These are phyloP conservation scores for Sardina pilchardus DNA, from an alignment of 2,113 vertebrate species.

Conservation along the genomic window DNA sequence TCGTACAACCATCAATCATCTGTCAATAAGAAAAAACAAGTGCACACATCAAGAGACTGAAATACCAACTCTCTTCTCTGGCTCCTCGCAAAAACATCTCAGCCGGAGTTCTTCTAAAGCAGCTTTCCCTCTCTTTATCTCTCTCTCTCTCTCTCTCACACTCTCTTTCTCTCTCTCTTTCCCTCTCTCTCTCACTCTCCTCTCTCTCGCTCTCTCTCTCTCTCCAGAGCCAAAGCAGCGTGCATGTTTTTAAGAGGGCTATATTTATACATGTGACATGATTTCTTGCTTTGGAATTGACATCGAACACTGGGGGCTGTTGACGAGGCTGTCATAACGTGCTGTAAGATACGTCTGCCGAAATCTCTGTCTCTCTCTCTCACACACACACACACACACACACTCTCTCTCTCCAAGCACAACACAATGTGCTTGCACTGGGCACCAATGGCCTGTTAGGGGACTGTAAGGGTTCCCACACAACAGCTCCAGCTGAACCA, in stretches of 20 bases:
- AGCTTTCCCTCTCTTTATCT: background rate
- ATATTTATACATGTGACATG: conserved; percentile 12
- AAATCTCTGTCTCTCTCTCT: background rate
- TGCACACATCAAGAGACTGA: background rate
- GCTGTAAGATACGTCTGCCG: background rate
- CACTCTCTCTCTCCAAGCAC: conserved; percentile 26
- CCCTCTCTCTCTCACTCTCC: background rate
- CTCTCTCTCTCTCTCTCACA: background rate
- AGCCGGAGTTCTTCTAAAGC: background rate
- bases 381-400: conserved; percentile 13
- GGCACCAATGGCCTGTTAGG: conserved; percentile 38
- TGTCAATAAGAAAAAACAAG: background rate
- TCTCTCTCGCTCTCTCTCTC: background rate
- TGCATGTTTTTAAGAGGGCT: background rate
- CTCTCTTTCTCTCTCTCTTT: background rate
- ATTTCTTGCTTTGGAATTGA: conserved; percentile 2
- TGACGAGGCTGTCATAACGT: background rate
- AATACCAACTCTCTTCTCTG: background rate
- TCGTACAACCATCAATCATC: background rate
- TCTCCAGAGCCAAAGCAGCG: background rate
- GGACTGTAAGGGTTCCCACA: conserved; percentile 45
- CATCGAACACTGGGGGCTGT: background rate
- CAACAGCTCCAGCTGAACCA: conserved; percentile 58
- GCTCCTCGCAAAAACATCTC: background rate
- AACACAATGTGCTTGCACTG: conserved; percentile 43